A percentile compares a stretch with the other conserved stretches of the same genome.
Conservation (phyloP, 1,140 invertebrate genomes). For the Ectropis grisescens region DNA sequence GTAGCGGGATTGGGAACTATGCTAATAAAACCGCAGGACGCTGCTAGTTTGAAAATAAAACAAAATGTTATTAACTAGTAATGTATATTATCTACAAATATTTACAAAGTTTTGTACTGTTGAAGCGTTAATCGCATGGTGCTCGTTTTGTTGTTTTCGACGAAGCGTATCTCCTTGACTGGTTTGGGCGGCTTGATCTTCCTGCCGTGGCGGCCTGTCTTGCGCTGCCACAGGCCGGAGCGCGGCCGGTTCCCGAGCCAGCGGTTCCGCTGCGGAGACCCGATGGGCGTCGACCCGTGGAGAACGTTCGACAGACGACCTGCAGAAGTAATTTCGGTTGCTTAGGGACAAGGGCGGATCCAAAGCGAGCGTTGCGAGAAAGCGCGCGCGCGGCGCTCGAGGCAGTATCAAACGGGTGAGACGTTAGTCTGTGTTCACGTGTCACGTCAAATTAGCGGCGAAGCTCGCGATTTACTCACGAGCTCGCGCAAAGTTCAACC, state of each 20-base stretch:
- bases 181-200: constrained; percentile 80
- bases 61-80: too few relatives aligned
- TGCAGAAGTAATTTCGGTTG: constrained; percentile 19
- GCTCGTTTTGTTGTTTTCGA: constrained; percentile 8
- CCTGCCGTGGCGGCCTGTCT: constrained; percentile 88
- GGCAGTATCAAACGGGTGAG: neutral
- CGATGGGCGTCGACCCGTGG: constrained; percentile 82
- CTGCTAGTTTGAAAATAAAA: too few relatives aligned
- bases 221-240: constrained; percentile 94
- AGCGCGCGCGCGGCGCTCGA: neutral
- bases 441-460: neutral
- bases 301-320: constrained; percentile 88
- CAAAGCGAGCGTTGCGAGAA: neutral
- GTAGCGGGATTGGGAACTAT: too few relatives aligned
- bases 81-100: too few relatives aligned
- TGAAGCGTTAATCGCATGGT: too few relatives aligned
- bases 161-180: constrained; percentile 34
- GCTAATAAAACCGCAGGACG: too few relatives aligned
- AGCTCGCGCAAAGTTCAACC: neutral
- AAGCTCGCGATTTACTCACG: neutral
- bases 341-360: too few relatives aligned
- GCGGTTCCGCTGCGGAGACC: constrained; percentile 84
- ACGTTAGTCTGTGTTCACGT: neutral
- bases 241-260: constrained; percentile 90
- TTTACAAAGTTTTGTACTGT: too few relatives aligned